phyloP scores from a whole-genome alignment of 2,888 invertebrate species.

The Eurytoma adleriae region DNA sequence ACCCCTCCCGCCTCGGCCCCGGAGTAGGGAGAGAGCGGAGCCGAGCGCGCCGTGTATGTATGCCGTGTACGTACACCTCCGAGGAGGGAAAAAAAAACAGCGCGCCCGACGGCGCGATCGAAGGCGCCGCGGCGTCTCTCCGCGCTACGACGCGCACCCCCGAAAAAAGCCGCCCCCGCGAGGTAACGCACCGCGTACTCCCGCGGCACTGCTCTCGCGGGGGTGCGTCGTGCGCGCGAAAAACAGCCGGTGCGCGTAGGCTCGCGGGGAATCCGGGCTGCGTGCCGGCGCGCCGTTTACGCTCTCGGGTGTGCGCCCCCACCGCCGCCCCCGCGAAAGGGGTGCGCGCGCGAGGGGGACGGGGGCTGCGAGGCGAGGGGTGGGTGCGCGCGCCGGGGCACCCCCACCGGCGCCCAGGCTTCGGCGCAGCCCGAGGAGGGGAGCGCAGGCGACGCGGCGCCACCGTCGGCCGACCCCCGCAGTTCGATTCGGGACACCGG shows the following conservation, averaged over 20 bases:
- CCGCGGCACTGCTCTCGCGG: background rate
- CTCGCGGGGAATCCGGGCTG: background rate
- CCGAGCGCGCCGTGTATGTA: background rate
- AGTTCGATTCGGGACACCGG: slow-evolving; percentile 76
- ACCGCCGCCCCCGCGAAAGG: background rate
- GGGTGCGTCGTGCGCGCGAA: background rate
- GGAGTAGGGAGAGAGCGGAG: background rate
- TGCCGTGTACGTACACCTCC: background rate
- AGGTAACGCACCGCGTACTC: background rate
- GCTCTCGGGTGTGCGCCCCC: background rate
- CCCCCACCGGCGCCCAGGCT: background rate
- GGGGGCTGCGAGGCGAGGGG: background rate
- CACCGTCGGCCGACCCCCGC: slow-evolving; percentile 72
- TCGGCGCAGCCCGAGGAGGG: background rate
- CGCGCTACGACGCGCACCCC: background rate
- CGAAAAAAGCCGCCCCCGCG: background rate
- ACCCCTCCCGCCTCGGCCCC: no score
- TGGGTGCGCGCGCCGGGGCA: background rate
- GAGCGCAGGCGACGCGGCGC: slow-evolving; percentile 67
- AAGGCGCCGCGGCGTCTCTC: background rate
- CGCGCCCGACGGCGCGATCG: background rate
- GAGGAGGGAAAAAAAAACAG: background rate
- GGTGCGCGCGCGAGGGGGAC: background rate
- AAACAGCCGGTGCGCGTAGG: background rate
- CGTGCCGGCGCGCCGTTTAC: slow-evolving; percentile 31